These are phyloP conservation scores for Pentalonia nigronervosa DNA, from an alignment of 1,140 invertebrate species.

Conservation along the genomic window DNA sequence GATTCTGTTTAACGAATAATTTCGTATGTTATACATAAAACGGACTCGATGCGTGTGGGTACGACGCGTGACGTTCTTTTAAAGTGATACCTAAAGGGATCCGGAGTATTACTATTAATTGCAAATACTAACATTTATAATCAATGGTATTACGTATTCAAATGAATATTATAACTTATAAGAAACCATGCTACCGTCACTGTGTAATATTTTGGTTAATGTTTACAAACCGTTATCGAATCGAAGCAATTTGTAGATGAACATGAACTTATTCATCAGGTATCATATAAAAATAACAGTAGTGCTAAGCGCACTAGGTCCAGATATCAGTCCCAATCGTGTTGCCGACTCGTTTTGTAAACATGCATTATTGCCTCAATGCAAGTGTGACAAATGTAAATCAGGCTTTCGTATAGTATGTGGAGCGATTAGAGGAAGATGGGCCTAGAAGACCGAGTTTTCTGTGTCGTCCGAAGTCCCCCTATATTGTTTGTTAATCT, in stretches of 20 bases:
- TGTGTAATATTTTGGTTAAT: neutral
- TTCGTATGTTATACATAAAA: no score
- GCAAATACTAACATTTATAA: no score
- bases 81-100: neutral
- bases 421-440: neutral
- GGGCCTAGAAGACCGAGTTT: no score
- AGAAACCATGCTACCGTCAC: neutral
- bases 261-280: neutral
- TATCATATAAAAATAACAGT: neutral
- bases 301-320: neutral
- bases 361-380: neutral
- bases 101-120: no score
- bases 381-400: neutral
- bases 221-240: neutral
- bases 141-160: no score
- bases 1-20: no score
- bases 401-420: neutral
- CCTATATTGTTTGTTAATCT: no score
- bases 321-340: neutral
- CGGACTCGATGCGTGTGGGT: no score
- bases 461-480: no score
- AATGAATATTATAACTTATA: neutral
- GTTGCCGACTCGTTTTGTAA: neutral
- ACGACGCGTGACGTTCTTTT: no score
- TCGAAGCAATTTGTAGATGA: neutral